Evolutionary conservation across 2,113 vertebrate species (phyloP).

Genomic region (Rafetus swinhoei): DNA sequence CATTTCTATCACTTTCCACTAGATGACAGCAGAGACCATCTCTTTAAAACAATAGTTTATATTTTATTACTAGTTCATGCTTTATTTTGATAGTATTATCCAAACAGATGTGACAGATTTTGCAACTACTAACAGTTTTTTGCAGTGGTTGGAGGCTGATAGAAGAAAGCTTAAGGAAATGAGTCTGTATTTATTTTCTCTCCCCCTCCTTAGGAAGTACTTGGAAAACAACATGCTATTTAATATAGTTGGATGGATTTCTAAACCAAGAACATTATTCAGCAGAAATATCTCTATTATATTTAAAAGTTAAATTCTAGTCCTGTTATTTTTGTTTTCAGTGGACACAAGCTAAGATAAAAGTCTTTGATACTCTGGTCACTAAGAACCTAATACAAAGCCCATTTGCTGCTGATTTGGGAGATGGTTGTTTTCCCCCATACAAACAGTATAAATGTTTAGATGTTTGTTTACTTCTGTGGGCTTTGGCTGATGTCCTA

Average conservation of each 20-base stretch:
- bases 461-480: neutral
- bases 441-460: too few relatives aligned
- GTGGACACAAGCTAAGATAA: neutral
- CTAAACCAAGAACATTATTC: neutral
- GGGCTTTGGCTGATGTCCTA: neutral
- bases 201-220: neutral
- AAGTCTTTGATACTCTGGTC: neutral
- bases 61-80: neutral
- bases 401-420: too few relatives aligned
- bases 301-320: neutral
- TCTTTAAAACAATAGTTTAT: rapidly evolving
- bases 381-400: neutral
- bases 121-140: neutral
- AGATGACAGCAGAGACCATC: constrained; percentile 43
- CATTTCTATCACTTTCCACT: constrained; percentile 11
- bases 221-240: neutral
- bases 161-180: neutral
- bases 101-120: neutral
- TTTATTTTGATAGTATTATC: neutral
- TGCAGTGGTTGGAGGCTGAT: neutral
- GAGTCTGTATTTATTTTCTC: neutral
- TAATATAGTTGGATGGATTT: neutral
- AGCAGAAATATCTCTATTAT: neutral
- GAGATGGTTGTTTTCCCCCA: too few relatives aligned
- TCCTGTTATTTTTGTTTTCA: neutral